Conservation (phyloP, 2,888 invertebrate species). For the Lycaena phlaeas region DNA sequence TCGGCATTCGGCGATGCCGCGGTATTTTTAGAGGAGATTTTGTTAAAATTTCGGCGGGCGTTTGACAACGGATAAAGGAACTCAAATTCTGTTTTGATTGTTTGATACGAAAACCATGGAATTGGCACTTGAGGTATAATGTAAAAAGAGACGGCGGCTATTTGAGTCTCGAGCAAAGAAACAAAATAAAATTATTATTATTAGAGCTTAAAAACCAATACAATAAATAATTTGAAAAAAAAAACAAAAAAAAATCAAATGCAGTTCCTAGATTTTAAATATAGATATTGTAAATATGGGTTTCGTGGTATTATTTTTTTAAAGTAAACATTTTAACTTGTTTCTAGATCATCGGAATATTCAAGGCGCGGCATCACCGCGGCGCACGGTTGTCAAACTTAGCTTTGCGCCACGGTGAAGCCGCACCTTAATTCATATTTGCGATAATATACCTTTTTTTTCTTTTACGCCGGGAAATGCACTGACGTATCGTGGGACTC, state of each 20-base stretch:
- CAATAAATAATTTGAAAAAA: constrained; percentile 1
- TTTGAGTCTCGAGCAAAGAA: constrained; percentile 2
- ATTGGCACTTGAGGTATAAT: constrained; percentile 43
- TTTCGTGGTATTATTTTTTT: too few species aligned
- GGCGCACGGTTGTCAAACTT: too few species aligned
- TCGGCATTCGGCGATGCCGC: constrained; percentile 29
- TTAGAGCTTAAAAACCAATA: constrained; percentile 3
- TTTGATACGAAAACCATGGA: constrained; percentile 51
- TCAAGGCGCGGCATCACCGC: too few species aligned
- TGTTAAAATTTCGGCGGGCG: constrained; percentile 50
- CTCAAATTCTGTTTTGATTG: constrained; percentile 55
- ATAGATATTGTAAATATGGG: too few species aligned
- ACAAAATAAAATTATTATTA: too few species aligned
- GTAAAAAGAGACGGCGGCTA: constrained; percentile 28
- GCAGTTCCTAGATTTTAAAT: background rate
- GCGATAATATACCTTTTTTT: too few species aligned
- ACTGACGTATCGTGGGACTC: too few species aligned
- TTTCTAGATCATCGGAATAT: too few species aligned
- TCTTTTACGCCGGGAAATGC: too few species aligned
- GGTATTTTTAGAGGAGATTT: constrained; percentile 35
- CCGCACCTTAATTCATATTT: too few species aligned
- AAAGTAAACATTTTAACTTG: too few species aligned
- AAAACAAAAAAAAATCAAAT: background rate
- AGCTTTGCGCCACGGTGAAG: too few species aligned
- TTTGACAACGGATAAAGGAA: constrained; percentile 37